phyloP scores from a whole-genome alignment of 2,888 invertebrate genomes.

The Vanessa cardui region DNA sequence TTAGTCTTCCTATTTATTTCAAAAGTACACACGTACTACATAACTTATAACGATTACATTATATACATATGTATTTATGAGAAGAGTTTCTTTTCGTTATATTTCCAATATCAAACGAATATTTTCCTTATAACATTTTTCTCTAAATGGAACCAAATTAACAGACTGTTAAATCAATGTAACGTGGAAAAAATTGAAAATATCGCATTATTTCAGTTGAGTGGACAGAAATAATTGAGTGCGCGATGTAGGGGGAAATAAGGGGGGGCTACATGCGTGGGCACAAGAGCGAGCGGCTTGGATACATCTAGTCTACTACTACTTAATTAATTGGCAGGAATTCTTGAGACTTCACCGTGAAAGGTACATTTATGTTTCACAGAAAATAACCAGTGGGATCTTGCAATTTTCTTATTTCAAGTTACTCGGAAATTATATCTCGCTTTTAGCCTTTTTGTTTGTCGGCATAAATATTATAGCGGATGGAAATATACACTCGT shows the following conservation, averaged over 20 bases:
- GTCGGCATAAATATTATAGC: too few relatives aligned
- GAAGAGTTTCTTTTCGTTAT: too few relatives aligned
- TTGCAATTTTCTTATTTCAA: not conserved
- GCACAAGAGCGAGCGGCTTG: constrained; percentile 25
- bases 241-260: constrained; percentile 39
- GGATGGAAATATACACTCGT: too few relatives aligned
- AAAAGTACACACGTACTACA: too few relatives aligned
- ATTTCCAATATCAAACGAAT: too few relatives aligned
- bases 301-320: constrained; percentile 11
- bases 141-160: constrained; percentile 6
- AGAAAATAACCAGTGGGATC: not conserved
- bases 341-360: not conserved
- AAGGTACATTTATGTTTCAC: not conserved
- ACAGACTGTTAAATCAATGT: constrained; percentile 19
- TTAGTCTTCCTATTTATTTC: too few relatives aligned
- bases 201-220: constrained; percentile 55
- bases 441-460: too few relatives aligned
- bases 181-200: constrained; percentile 39
- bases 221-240: constrained; percentile 63
- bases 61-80: too few relatives aligned
- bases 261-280: constrained; percentile 32
- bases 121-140: constrained; percentile 1
- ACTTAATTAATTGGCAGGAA: constrained; percentile 14
- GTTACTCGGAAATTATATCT: not conserved
- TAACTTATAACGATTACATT: too few relatives aligned